Conservation (phyloP, 53 echinoderm and acorn worm species). For the Henricia sp. region DNA sequence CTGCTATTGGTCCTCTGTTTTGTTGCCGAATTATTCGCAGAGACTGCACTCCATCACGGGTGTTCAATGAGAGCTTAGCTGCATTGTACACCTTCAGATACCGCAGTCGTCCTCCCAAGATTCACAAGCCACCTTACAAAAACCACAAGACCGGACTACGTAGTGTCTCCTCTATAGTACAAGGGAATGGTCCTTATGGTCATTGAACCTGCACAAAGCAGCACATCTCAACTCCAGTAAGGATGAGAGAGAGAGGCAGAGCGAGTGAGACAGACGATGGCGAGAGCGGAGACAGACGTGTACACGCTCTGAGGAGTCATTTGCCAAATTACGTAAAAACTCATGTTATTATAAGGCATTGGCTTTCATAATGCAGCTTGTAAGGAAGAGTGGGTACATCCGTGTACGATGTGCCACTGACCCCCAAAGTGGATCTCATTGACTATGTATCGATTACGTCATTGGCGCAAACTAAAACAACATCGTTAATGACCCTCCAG, state of each 20-base stretch:
- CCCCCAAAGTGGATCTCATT: constrained; percentile 58
- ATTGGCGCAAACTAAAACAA: constrained; percentile 57
- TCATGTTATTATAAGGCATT: constrained; percentile 58
- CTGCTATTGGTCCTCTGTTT: constrained; percentile 58
- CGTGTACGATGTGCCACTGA: constrained; percentile 47
- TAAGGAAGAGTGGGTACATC: constrained; percentile 40
- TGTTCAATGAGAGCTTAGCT: constrained; percentile 36
- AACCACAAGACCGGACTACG: constrained; percentile 50
- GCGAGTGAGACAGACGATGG: too few relatives aligned
- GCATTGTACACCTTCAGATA: constrained; percentile 46
- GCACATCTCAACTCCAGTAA: constrained; percentile 46
- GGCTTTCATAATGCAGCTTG: constrained; percentile 52
- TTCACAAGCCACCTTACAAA: constrained; percentile 19
- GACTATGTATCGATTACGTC: constrained; percentile 49
- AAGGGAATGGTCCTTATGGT: constrained; percentile 60
- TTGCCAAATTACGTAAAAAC: constrained; percentile 63
- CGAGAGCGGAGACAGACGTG: constrained; percentile 32
- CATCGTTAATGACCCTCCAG: constrained; percentile 55
- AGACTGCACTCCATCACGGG: constrained; percentile 60
- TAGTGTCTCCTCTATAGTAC: constrained; percentile 48
- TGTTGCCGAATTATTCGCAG: constrained; percentile 62
- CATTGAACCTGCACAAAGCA: constrained; percentile 66
- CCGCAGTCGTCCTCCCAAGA: constrained; percentile 3
- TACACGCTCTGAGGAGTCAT: constrained; percentile 58
- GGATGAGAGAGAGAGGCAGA: constrained; percentile 16